Conservation (phyloP, 2,888 invertebrate genomes). For the Bombylius major region DNA sequence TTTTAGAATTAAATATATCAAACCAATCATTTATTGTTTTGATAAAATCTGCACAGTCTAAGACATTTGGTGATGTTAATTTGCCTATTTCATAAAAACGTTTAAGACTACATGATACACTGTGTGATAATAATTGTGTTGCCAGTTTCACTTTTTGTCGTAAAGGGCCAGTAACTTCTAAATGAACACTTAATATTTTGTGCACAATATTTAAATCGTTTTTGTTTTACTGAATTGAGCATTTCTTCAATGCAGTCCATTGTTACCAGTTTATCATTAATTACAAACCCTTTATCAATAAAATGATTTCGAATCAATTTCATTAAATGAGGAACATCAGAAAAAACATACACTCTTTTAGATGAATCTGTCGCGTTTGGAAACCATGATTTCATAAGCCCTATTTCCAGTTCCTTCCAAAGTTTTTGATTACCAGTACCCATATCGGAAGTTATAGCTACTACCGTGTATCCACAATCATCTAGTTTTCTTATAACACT, state of each 20-base stretch:
- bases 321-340: slow-evolving; percentile 9
- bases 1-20: slow-evolving; percentile 17
- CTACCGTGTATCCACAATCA: no score
- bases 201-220: not conserved
- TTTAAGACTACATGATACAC: slow-evolving; percentile 13
- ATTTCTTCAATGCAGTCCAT: slow-evolving; percentile 2
- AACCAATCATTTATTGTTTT: slow-evolving; percentile 18
- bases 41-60: slow-evolving; percentile 16
- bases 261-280: slow-evolving; percentile 5
- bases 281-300: slow-evolving; percentile 10
- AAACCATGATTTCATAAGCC: no score
- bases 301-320: slow-evolving; percentile 15
- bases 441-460: not conserved
- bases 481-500: no score
- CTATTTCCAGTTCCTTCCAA: no score
- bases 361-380: no score
- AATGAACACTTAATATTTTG: not conserved
- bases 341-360: slow-evolving; percentile 6
- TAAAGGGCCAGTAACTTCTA: not conserved
- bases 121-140: slow-evolving; percentile 18
- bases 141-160: slow-evolving; percentile 10
- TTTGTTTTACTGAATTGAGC: not conserved
- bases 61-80: slow-evolving; percentile 6
- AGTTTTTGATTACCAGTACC: no score
- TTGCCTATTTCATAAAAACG: slow-evolving; percentile 13